A percentile compares a stretch with the other conserved stretches of the same genome.
Evolutionary conservation across 2,797 vertebrate genomes (phyloP).

Genomic region (Sebastiscus albofasciatus): DNA sequence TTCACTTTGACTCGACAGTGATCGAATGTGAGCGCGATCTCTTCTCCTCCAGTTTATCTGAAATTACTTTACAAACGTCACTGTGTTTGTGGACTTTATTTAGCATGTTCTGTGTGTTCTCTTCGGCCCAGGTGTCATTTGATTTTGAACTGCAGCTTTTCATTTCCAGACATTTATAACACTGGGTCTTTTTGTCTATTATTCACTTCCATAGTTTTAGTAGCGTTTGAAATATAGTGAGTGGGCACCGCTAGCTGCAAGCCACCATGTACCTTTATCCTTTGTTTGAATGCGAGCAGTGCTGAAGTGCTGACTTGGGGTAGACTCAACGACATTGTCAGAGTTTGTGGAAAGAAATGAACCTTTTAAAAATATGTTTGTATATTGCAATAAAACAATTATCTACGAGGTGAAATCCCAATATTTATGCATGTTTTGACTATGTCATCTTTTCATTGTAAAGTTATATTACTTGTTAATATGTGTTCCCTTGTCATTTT

Average conservation of each 20-base stretch:
- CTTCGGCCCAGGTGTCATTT: too few species aligned
- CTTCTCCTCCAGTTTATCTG: too few species aligned
- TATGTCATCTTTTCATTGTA: background rate
- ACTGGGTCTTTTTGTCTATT: background rate
- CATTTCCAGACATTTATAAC: background rate
- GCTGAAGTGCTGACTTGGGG: background rate
- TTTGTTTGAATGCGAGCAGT: background rate
- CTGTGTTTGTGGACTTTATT: too few species aligned
- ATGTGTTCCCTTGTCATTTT: background rate
- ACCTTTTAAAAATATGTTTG: background rate
- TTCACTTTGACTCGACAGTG: too few species aligned
- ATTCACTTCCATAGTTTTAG: background rate
- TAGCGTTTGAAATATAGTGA: background rate
- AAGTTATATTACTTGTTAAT: background rate
- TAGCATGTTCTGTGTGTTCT: too few species aligned
- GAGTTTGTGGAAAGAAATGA: background rate
- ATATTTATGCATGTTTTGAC: slow-evolving; percentile 20
- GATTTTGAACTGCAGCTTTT: too few species aligned
- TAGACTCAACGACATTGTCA: background rate
- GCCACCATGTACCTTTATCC: background rate
- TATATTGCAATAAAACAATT: slow-evolving; percentile 8
- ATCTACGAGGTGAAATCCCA: background rate
- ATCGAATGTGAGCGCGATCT: too few species aligned
- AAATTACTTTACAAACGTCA: too few species aligned
- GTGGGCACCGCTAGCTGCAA: background rate